Evolutionary conservation across 2,113 vertebrate species (phyloP).

Genomic region (Entomyzon cyanotis): DNA sequence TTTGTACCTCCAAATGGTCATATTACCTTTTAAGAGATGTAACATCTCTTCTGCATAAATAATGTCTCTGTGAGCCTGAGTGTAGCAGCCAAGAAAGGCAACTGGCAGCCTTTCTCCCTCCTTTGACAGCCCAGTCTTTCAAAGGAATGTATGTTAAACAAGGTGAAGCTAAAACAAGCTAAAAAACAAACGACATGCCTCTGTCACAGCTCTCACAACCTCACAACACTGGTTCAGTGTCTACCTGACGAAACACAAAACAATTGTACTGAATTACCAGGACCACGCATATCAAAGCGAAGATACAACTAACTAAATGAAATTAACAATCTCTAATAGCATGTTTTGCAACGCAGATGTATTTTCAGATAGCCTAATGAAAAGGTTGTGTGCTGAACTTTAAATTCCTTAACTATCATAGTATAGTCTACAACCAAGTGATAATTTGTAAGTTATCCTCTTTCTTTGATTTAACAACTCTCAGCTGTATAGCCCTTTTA

Average conservation of each 20-base stretch:
- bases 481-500: background rate
- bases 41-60: background rate
- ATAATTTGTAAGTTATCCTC: background rate
- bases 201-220: background rate
- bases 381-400: background rate
- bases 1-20: background rate
- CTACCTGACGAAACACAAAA: background rate
- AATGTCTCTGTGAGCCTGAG: background rate
- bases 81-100: background rate
- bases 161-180: background rate
- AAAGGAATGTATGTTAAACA: background rate
- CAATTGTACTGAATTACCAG: background rate
- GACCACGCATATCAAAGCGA: background rate
- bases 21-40: background rate
- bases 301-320: background rate
- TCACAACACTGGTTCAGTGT: background rate
- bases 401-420: background rate
- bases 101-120: background rate
- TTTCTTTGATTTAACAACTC: background rate
- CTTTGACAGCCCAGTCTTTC: background rate
- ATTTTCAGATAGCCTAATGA: background rate
- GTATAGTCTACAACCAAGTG: background rate
- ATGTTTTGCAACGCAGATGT: rapidly evolving
- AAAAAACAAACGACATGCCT: background rate
- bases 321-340: background rate